Evolutionary conservation across 2,888 invertebrate genomes (phyloP).

Genomic region (Oscheius sp.): DNA sequence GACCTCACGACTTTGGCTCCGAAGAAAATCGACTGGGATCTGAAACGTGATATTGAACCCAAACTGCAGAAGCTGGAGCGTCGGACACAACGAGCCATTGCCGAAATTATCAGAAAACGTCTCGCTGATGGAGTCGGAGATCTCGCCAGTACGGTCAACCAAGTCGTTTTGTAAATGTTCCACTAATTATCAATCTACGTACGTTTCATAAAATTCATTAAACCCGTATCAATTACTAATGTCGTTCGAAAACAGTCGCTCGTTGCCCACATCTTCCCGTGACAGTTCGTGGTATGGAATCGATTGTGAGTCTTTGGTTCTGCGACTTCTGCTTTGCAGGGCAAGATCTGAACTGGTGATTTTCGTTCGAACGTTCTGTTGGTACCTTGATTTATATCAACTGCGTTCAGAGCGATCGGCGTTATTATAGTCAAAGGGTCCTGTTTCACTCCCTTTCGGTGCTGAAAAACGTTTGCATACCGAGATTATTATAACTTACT

Average conservation of each 20-base stretch:
- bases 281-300: slow-evolving; percentile 35
- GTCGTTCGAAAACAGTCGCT: slow-evolving; percentile 15
- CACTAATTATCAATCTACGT: neutral
- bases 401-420: slow-evolving; percentile 21
- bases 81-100: slow-evolving; percentile 92
- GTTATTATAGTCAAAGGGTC: slow-evolving; percentile 36
- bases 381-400: slow-evolving; percentile 6
- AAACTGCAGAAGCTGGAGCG: slow-evolving; percentile 85
- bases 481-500: slow-evolving; percentile 3
- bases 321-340: neutral
- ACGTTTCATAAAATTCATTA: slow-evolving; percentile 1
- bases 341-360: neutral
- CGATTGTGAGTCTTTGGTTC: neutral
- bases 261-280: slow-evolving; percentile 28
- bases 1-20: slow-evolving; percentile 56
- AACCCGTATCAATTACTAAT: slow-evolving; percentile 25
- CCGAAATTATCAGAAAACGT: slow-evolving; percentile 83
- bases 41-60: slow-evolving; percentile 54
- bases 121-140: slow-evolving; percentile 55
- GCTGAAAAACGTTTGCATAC: slow-evolving; percentile 4
- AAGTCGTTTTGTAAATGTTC: slow-evolving; percentile 17
- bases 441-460: neutral
- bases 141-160: slow-evolving; percentile 53
- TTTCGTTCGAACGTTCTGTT: neutral
- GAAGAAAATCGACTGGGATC: slow-evolving; percentile 60